phyloP scores from a whole-genome alignment of 2,888 invertebrate genomes.

The Dryomyza anilis region DNA sequence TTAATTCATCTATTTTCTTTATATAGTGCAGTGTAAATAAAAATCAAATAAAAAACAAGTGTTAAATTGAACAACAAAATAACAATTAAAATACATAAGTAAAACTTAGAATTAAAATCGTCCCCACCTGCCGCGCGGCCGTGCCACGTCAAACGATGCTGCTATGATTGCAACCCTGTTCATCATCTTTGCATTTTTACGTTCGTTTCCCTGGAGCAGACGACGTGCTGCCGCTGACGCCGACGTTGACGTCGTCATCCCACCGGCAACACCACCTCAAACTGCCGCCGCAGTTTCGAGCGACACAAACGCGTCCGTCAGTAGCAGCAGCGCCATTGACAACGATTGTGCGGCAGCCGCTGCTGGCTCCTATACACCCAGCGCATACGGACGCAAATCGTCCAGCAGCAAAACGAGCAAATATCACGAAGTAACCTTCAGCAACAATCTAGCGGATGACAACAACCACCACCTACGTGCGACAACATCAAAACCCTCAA shows the following conservation, averaged over 20 bases:
- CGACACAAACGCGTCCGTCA: conserved; percentile 21
- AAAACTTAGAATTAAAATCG: background rate
- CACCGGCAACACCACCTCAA: conserved; percentile 25
- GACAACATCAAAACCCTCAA: background rate
- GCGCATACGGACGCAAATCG: conserved; percentile 44
- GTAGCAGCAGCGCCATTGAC: conserved; percentile 27
- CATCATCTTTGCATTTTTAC: conserved; percentile 60
- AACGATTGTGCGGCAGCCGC: background rate
- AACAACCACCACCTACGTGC: conserved; percentile 36
- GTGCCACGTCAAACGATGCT: conserved; percentile 29
- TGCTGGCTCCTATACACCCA: background rate
- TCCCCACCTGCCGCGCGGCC: conserved; percentile 1
- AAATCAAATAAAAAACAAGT: background rate
- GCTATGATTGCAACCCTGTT: conserved; percentile 60
- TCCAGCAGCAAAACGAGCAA: conserved; percentile 44
- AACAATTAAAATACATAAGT: background rate
- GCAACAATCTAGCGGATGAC: conserved; percentile 41
- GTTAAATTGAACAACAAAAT: background rate
- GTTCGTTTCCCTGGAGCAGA: conserved; percentile 60
- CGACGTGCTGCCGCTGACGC: conserved; percentile 34
- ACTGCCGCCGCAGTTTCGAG: conserved; percentile 3
- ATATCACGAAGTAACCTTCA: conserved; percentile 53
- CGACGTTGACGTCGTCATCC: conserved; percentile 19
- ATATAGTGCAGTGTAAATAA: too few species aligned
- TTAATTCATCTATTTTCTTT: too few species aligned